Percentiles rank a stretch among this genome's conserved stretches.
These are phyloP conservation scores for Cheilosia vernalis DNA, from an alignment of 2,888 invertebrate species.

Conservation along the genomic window DNA sequence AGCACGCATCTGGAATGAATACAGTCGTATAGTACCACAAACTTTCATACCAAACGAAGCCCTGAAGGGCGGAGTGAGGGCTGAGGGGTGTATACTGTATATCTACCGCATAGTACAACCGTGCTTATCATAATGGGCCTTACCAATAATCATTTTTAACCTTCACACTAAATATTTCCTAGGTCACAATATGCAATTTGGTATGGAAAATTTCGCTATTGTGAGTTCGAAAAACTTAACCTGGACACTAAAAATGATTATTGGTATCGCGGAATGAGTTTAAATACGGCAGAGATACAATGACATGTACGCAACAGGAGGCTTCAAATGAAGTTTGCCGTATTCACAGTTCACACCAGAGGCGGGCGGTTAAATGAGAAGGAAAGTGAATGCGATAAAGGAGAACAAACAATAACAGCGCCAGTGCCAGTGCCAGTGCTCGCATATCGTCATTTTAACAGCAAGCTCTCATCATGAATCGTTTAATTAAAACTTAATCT, in stretches of 20 bases:
- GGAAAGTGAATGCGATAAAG: constrained; percentile 59
- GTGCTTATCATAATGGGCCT: constrained; percentile 72
- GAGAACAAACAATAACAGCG: constrained; percentile 42
- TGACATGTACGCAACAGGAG: constrained; percentile 65
- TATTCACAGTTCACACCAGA: neutral
- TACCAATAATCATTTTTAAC: too few species aligned
- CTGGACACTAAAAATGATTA: too few species aligned
- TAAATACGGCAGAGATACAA: constrained; percentile 57
- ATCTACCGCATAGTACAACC: neutral
- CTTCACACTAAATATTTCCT: too few species aligned
- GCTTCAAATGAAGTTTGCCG: constrained; percentile 28
- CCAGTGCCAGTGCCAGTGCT: neutral
- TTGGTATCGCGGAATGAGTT: too few species aligned
- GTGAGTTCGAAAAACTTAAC: too few species aligned
- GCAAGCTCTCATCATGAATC: constrained; percentile 55
- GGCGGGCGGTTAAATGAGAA: constrained; percentile 35
- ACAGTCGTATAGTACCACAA: constrained; percentile 12
- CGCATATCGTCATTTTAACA: constrained; percentile 32
- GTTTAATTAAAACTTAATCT: constrained; percentile 65
- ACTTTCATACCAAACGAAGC: constrained; percentile 22
- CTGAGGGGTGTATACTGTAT: neutral
- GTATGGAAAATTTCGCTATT: too few species aligned
- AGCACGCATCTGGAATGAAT: constrained; percentile 15
- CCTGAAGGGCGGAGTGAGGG: constrained; percentile 18
- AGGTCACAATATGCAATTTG: too few species aligned